Percentiles rank a stretch among this genome's conserved stretches.
Evolutionary conservation across 2,888 invertebrate species (phyloP).

Genomic region (Oscheius myriophilus): DNA sequence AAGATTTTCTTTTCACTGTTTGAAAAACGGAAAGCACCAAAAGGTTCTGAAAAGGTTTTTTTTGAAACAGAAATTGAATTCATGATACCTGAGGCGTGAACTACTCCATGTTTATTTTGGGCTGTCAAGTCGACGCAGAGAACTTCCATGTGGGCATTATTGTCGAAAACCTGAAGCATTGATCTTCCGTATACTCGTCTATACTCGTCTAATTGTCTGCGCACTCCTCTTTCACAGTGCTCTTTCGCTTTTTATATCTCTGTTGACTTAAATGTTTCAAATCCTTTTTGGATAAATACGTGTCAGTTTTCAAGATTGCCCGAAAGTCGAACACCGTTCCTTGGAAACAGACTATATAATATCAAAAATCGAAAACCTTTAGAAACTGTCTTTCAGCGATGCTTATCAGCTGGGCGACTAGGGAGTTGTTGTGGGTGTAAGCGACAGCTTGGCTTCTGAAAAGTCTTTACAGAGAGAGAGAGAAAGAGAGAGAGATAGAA

Average conservation of each 20-base stretch:
- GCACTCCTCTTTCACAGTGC: too few species aligned
- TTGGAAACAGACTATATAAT: not conserved
- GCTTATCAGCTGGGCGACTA: conserved; percentile 58
- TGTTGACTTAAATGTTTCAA: too few species aligned
- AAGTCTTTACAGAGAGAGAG: too few species aligned
- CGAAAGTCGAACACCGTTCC: too few species aligned
- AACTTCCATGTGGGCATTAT: conserved; percentile 46
- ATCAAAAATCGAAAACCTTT: conserved; percentile 26
- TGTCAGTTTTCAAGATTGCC: too few species aligned
- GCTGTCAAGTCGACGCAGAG: conserved; percentile 53
- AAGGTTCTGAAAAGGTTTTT: conserved; percentile 38
- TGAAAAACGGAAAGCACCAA: conserved; percentile 63
- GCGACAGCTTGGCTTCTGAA: conserved; percentile 51
- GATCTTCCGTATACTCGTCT: too few species aligned
- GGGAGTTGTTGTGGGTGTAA: conserved; percentile 48
- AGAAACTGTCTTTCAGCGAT: conserved; percentile 61
- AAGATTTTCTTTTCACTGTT: conserved; percentile 63
- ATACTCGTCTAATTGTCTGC: too few species aligned
- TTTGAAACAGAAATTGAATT: conserved; percentile 12
- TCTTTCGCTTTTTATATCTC: too few species aligned
- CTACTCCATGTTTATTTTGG: conserved; percentile 62
- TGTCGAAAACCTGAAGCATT: conserved; percentile 41
- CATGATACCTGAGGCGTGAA: conserved; percentile 38
- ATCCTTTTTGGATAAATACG: too few species aligned
- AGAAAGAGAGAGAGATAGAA: too few species aligned